These are phyloP conservation scores for fruit fly (Drosophila melanogaster) DNA, from an alignment of 1,140 invertebrate species.

Conservation along the genomic window Release_6_plus_ISO1_MT NC_004354.4:7924001-7924500, in stretches of 20 bases:
- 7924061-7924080: slow-evolving; percentile 56
- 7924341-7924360: slow-evolving; percentile 53
- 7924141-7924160: slow-evolving; percentile 39
- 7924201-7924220: slow-evolving; percentile 80
- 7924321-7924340: slow-evolving; percentile 78
- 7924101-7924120: slow-evolving; percentile 27
- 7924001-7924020: slow-evolving; percentile 46
- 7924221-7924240: slow-evolving; percentile 80
- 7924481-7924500: slow-evolving; percentile 71
- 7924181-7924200: slow-evolving; percentile 80
- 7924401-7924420: slow-evolving; percentile 28
- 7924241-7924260: slow-evolving; percentile 80
- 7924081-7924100: slow-evolving; percentile 41
- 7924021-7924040: slow-evolving; percentile 72
- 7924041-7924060: slow-evolving; percentile 70
- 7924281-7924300: slow-evolving; percentile 60
- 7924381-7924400: slow-evolving; percentile 29
- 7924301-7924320: slow-evolving; percentile 60
- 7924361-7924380: slow-evolving; percentile 41
- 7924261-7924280: slow-evolving; percentile 76
- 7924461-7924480: slow-evolving; percentile 70
- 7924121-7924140: slow-evolving; percentile 34
- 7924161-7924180: slow-evolving; percentile 58
- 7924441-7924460: slow-evolving; percentile 42
- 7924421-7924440: slow-evolving; percentile 34